A percentile compares a stretch with the other conserved stretches of the same genome.
Conservation (phyloP, 2,888 invertebrate genomes). For the Parasteatoda lunata region DNA sequence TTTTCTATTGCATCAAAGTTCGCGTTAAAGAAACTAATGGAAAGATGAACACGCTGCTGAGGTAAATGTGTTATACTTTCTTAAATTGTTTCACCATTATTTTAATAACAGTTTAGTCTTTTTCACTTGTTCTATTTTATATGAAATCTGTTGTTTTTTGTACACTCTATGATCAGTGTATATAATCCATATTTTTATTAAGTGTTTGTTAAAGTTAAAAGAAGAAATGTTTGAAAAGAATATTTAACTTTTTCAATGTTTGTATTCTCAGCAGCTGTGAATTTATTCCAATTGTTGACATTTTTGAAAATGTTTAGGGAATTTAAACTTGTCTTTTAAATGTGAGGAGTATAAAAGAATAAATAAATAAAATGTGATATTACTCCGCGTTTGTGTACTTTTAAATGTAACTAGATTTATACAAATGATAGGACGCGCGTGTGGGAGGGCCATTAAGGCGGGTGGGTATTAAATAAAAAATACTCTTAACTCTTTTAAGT, state of each 20-base stretch:
- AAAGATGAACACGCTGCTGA: conserved; percentile 49
- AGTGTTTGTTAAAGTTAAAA: conserved; percentile 43
- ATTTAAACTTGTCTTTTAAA: conserved; percentile 54
- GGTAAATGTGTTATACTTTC: conserved; percentile 19
- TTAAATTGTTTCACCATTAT: conserved; percentile 6
- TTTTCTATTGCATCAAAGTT: conserved; percentile 55
- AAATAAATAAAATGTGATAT: conserved; percentile 63
- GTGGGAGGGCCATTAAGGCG: conserved; percentile 44
- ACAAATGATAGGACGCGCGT: conserved; percentile 64
- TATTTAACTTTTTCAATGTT: conserved; percentile 36
- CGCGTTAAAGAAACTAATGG: conserved; percentile 53
- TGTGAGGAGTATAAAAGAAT: conserved; percentile 47
- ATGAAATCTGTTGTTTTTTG: conserved; percentile 10
- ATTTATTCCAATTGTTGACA: conserved; percentile 55
- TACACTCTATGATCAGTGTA: conserved; percentile 36
- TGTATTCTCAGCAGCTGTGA: conserved; percentile 54
- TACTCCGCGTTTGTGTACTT: conserved; percentile 58
- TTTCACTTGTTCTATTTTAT: conserved; percentile 9
- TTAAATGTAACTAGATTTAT: conserved; percentile 66
- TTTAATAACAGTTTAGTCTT: conserved; percentile 13
- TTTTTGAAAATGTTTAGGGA: conserved; percentile 52
- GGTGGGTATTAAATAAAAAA: conserved; percentile 47
- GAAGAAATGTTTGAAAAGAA: conserved; percentile 35
- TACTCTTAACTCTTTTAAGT: conserved; percentile 35
- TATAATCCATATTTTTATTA: conserved; percentile 50